phyloP scores from a whole-genome alignment of 2,888 invertebrate genomes.

The Euplexia lucipara region DNA sequence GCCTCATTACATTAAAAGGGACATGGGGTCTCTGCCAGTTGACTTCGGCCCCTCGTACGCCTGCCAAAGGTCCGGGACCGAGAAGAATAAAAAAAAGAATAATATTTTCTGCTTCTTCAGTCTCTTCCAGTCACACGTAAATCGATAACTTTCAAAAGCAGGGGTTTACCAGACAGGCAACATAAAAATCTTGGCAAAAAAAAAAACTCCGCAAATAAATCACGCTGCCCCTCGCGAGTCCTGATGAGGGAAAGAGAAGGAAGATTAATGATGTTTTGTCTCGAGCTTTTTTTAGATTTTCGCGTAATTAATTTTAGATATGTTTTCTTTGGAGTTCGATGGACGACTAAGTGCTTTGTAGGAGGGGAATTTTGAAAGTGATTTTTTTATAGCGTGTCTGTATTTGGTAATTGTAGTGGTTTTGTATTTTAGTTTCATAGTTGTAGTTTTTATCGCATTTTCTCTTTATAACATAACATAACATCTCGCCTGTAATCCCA shows the following conservation, averaged over 20 bases:
- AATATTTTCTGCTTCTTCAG: background rate
- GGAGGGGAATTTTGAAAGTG: background rate
- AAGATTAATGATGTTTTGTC: conserved; percentile 69
- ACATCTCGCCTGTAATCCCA: no score
- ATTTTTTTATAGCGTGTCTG: background rate
- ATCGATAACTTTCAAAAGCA: conserved; percentile 49
- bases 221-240: conserved; percentile 60
- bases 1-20: no score
- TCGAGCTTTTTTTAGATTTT: conserved; percentile 43
- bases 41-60: no score
- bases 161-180: conserved; percentile 53
- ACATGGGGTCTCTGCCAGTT: no score
- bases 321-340: conserved; percentile 30
- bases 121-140: conserved; percentile 40
- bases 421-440: conserved; percentile 3
- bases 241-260: conserved; percentile 67
- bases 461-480: no score
- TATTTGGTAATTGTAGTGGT: background rate
- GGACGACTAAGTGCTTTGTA: conserved; percentile 33
- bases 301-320: conserved; percentile 56
- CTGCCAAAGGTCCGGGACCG: no score
- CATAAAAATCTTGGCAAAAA: conserved; percentile 66
- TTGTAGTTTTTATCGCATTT: no score
- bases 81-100: no score
- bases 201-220: conserved; percentile 71